Percentiles rank a stretch among this genome's conserved stretches.
phyloP scores from a whole-genome alignment of 2,888 invertebrate genomes.

The Venusia cambrica region DNA sequence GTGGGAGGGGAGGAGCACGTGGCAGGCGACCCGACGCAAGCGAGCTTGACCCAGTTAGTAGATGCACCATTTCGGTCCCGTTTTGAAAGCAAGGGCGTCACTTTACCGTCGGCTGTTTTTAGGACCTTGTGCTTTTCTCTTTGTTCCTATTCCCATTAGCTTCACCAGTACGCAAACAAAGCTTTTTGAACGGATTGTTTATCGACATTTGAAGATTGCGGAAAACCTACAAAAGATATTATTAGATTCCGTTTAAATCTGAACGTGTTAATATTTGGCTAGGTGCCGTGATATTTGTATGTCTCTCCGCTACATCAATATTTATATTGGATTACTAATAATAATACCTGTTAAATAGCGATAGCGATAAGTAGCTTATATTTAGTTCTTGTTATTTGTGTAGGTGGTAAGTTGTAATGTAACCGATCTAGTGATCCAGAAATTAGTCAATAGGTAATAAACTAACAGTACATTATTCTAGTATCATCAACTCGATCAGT shows the following conservation, averaged over 20 bases:
- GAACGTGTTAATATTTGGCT: constrained; percentile 13
- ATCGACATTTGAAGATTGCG: not conserved
- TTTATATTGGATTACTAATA: constrained; percentile 8
- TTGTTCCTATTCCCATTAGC: constrained; percentile 36
- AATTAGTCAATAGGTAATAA: too few relatives aligned
- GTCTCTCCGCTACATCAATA: constrained; percentile 11
- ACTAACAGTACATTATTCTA: too few relatives aligned
- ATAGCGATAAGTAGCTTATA: constrained; percentile 2
- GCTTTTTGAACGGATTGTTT: not conserved
- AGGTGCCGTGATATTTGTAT: constrained; percentile 10
- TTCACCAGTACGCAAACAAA: not conserved
- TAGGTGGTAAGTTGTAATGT: too few relatives aligned
- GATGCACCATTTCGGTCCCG: constrained; percentile 74
- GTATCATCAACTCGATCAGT: too few relatives aligned
- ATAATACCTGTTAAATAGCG: constrained; percentile 13
- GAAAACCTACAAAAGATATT: not conserved
- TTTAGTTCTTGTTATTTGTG: not conserved
- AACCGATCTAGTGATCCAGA: too few relatives aligned
- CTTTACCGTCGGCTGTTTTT: constrained; percentile 47
- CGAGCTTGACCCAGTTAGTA: constrained; percentile 76
- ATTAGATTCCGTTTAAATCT: not conserved
- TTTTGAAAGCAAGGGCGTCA: constrained; percentile 63
- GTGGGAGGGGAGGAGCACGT: constrained; percentile 56
- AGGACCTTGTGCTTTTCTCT: constrained; percentile 35
- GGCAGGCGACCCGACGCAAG: constrained; percentile 59